A percentile compares a stretch with the other conserved stretches of the same genome.
phyloP scores from a whole-genome alignment of 1,140 invertebrate species.

The Ceratina australensis region DNA sequence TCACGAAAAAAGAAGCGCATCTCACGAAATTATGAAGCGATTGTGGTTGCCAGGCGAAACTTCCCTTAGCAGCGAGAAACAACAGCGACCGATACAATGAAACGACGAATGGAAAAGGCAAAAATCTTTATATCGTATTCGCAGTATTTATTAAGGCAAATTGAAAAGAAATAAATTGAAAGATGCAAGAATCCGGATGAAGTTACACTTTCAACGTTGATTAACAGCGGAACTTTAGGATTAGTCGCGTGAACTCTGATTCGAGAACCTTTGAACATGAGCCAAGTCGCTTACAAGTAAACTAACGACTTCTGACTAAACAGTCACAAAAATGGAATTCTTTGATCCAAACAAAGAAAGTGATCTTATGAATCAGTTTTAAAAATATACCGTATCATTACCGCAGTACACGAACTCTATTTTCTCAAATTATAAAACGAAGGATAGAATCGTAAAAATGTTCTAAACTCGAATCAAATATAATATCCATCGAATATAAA shows the following conservation, averaged over 20 bases:
- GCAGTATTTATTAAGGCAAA: not conserved
- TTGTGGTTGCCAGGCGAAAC: slow-evolving; percentile 25
- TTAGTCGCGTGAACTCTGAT: not conserved
- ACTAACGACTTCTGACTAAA: not conserved
- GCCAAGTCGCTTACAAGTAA: slow-evolving; percentile 2
- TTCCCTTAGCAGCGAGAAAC: not conserved
- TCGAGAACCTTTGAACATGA: not conserved
- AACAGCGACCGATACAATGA: not conserved
- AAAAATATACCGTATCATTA: too few relatives aligned
- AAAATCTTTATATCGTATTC: not conserved
- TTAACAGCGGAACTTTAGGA: not conserved
- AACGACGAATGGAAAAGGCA: too few relatives aligned
- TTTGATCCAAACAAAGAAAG: not conserved
- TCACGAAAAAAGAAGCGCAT: not conserved
- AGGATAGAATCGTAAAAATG: too few relatives aligned
- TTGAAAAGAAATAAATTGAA: too few relatives aligned
- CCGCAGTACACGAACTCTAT: too few relatives aligned
- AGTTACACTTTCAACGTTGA: not conserved
- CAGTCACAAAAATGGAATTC: not conserved
- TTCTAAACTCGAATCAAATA: not conserved
- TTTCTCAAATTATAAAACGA: too few relatives aligned
- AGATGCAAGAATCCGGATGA: not conserved
- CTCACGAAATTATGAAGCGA: slow-evolving; percentile 6
- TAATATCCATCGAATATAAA: too few relatives aligned
- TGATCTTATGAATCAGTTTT: too few relatives aligned